Conservation (phyloP, 2,113 vertebrate genomes). For the Psittacula cyanocephala region DNA sequence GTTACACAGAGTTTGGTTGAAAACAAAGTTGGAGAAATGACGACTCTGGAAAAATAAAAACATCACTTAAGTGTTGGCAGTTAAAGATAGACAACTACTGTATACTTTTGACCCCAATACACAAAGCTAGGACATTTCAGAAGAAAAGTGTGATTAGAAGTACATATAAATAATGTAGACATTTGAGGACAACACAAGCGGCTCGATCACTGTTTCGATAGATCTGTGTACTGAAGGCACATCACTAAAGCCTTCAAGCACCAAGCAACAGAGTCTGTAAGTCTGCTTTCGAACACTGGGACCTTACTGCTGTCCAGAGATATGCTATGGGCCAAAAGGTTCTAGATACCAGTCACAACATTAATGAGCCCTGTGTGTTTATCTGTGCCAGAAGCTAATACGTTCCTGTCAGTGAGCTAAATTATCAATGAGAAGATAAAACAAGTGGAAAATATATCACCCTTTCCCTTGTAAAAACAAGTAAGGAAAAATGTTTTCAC, state of each 20-base stretch:
- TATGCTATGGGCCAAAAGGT: neutral
- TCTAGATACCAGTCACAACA: neutral
- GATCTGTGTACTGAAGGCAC: neutral
- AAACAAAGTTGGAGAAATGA: neutral
- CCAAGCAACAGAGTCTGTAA: neutral
- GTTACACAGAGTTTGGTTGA: neutral
- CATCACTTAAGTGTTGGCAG: rapidly evolving
- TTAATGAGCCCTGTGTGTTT: neutral
- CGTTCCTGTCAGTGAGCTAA: neutral
- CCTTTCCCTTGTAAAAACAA: neutral
- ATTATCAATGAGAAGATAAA: neutral
- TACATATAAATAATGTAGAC: neutral
- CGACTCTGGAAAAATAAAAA: neutral
- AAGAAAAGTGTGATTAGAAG: neutral
- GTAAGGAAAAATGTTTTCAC: neutral
- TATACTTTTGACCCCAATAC: neutral
- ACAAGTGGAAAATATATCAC: neutral
- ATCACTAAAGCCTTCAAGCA: neutral
- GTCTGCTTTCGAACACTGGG: neutral
- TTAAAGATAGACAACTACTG: neutral
- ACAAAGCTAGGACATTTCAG: neutral
- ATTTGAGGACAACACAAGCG: neutral
- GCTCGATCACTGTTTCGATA: neutral
- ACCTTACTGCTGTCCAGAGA: neutral
- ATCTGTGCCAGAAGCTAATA: neutral